Percentiles rank a stretch among this genome's conserved stretches.
Evolutionary conservation across 2,113 vertebrate species (phyloP).

Genomic region (Axis porcinus): DNA sequence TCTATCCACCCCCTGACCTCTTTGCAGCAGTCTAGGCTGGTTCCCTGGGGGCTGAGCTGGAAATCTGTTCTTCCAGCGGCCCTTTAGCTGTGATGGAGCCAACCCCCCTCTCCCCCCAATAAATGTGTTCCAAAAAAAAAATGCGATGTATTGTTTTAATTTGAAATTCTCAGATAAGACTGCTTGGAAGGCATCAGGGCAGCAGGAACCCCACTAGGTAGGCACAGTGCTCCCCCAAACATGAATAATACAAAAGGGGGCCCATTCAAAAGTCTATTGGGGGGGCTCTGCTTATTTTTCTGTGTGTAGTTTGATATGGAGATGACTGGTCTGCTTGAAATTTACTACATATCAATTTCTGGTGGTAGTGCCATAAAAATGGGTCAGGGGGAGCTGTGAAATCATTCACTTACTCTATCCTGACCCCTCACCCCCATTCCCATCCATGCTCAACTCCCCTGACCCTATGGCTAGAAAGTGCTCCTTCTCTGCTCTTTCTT

Average conservation of each 20-base stretch:
- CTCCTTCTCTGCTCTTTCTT: conserved; percentile 51
- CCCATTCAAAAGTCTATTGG: background rate
- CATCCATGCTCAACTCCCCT: background rate
- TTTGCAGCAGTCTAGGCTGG: conserved; percentile 26
- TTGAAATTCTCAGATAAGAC: conserved; percentile 50
- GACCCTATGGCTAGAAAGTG: background rate
- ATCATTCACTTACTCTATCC: background rate
- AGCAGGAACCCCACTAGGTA: conserved; percentile 34
- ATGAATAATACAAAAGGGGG: conserved; percentile 45
- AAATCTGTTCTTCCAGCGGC: conserved; percentile 12
- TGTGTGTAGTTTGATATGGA: background rate
- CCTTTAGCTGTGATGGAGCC: conserved; percentile 9
- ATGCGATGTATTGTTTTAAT: conserved; percentile 63
- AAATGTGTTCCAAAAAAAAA: conserved; percentile 48
- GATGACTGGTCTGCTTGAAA: background rate
- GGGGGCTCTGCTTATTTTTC: background rate
- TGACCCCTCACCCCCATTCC: background rate
- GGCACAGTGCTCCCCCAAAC: background rate
- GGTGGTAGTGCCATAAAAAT: background rate
- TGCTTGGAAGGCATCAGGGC: conserved; percentile 10
- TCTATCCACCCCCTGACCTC: conserved; percentile 48
- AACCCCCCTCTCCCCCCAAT: background rate
- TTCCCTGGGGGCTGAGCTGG: conserved; percentile 34
- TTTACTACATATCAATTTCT: conserved; percentile 1
- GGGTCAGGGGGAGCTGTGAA: background rate